These are phyloP conservation scores for Steinernema hermaphroditum DNA, from an alignment of 2,888 invertebrate genomes.

Conservation along the genomic window DNA sequence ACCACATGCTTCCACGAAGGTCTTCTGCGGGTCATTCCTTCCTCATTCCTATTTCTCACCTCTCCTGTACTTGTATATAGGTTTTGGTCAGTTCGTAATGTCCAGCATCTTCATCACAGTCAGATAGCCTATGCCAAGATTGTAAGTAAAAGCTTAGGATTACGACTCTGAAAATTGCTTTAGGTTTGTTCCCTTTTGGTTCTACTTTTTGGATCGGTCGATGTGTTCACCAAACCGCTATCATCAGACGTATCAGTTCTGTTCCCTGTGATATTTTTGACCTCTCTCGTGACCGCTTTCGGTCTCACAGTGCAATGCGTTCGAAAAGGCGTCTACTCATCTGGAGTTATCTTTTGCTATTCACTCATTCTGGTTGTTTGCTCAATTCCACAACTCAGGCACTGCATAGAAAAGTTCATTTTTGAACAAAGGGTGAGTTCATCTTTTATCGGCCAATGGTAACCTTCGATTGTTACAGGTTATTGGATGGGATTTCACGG, in stretches of 20 bases:
- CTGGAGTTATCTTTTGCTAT: conserved; percentile 61
- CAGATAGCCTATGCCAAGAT: not conserved
- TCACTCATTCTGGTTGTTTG: conserved; percentile 51
- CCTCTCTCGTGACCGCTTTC: conserved; percentile 41
- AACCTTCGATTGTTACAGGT: not conserved
- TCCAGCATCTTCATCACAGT: not conserved
- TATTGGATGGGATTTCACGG: not conserved
- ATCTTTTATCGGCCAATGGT: not conserved
- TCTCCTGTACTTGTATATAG: not conserved
- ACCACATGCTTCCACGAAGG: not conserved
- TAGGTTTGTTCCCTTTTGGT: not conserved
- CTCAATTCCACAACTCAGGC: conserved; percentile 44
- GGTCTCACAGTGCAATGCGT: conserved; percentile 53
- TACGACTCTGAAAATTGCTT: no score
- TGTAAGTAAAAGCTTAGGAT: not conserved
- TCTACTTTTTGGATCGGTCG: not conserved
- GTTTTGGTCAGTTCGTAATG: not conserved
- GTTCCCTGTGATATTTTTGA: not conserved
- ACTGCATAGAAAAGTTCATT: not conserved
- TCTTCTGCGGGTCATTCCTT: not conserved
- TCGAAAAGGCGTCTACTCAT: conserved; percentile 60
- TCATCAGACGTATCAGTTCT: not conserved
- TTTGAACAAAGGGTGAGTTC: not conserved
- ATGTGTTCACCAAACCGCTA: not conserved
- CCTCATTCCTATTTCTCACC: not conserved